phyloP scores from a whole-genome alignment of 1,140 invertebrate genomes.

The Cataglyphis hispanica region DNA sequence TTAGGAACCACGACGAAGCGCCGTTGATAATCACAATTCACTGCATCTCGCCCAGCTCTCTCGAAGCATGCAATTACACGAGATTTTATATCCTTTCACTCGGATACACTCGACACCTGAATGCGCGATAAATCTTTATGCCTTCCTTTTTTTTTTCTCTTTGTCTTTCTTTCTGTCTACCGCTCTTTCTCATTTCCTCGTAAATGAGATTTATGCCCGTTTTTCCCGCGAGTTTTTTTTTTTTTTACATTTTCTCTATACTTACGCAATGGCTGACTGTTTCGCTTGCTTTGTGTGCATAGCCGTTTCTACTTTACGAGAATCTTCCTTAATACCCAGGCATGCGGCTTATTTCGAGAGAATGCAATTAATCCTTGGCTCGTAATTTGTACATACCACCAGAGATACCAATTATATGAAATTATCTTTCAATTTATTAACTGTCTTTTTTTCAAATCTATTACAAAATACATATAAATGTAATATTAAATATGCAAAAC shows the following conservation, averaged over 20 bases:
- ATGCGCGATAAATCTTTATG: conserved; percentile 55
- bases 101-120: conserved; percentile 17
- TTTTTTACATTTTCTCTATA: not conserved
- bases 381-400: not conserved
- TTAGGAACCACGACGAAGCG: not conserved
- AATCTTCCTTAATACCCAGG: not conserved
- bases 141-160: not conserved
- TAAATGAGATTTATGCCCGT: conserved; percentile 57
- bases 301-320: not conserved
- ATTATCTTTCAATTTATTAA: not conserved
- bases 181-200: conserved; percentile 17
- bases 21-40: conserved; percentile 44
- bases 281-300: not conserved
- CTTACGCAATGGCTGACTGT: not conserved
- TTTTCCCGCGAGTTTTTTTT: conserved; percentile 1
- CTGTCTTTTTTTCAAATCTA: not conserved
- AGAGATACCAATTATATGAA: conserved; percentile 19
- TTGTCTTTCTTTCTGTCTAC: not conserved
- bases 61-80: conserved; percentile 47
- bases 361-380: not conserved
- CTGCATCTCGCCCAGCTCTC: not conserved
- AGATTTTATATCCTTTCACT: conserved; percentile 49
- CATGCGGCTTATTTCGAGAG: not conserved
- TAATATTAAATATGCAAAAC: too few species aligned
- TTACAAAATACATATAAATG: not conserved